Percentiles rank a stretch among this genome's conserved stretches.
These are phyloP conservation scores for Ispidina lecontei DNA, from an alignment of 2,797 vertebrate genomes.

Conservation along the genomic window DNA sequence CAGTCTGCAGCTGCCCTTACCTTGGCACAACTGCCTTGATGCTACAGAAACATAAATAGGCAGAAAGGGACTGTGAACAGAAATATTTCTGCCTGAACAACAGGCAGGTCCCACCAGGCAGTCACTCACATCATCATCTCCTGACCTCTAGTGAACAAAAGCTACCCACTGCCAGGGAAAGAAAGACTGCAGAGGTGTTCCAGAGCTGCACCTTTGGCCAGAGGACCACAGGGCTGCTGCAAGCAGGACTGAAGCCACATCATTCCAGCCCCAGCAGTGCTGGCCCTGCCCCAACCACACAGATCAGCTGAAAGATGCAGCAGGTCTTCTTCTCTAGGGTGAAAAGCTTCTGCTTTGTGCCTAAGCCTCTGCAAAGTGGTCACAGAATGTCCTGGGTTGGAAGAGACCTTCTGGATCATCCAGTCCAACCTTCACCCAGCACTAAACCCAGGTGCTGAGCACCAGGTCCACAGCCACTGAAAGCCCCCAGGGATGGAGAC, in stretches of 20 bases:
- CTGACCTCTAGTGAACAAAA: conserved; percentile 49
- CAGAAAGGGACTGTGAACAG: not conserved
- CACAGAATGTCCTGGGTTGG: too few species aligned
- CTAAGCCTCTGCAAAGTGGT: not conserved
- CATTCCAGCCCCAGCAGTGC: not conserved
- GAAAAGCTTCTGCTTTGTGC: not conserved
- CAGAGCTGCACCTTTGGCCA: conserved; percentile 26
- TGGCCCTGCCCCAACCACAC: not conserved
- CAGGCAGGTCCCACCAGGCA: conserved; percentile 31
- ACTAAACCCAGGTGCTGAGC: too few species aligned
- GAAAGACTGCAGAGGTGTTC: conserved; percentile 4
- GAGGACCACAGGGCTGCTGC: not conserved
- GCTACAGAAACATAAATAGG: conserved; percentile 25
- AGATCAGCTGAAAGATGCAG: not conserved
- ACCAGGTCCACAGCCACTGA: too few species aligned
- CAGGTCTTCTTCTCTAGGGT: not conserved
- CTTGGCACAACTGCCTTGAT: not conserved
- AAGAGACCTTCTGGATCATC: too few species aligned
- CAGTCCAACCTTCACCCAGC: too few species aligned
- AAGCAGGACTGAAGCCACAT: not conserved
- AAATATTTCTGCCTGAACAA: not conserved
- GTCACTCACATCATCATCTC: conserved; percentile 17
- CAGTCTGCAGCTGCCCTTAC: conserved; percentile 20
- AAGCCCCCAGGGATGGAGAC: too few species aligned
- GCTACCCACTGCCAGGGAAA: not conserved